Evolutionary conservation across 1,140 invertebrate genomes (phyloP).

Genomic region (Harlomillsia oculata): DNA sequence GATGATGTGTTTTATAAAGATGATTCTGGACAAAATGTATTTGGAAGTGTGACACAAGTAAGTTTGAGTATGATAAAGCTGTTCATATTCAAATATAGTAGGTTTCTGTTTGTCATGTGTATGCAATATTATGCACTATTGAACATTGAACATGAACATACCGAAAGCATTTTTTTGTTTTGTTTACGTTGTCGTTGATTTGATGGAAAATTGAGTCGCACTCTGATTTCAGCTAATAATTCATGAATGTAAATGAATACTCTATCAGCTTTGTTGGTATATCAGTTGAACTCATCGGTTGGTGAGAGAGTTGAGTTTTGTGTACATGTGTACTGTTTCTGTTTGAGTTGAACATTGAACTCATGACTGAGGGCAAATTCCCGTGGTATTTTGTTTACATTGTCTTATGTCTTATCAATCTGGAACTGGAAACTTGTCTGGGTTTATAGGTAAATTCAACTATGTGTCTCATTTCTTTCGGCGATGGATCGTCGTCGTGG

Average conservation of each 20-base stretch:
- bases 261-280: no score
- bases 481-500: constrained; percentile 24
- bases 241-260: no score
- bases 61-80: background rate
- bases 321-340: no score
- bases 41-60: constrained; percentile 25
- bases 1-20: constrained; percentile 29
- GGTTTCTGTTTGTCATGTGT: background rate
- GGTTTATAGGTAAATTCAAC: background rate
- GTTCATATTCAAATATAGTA: background rate
- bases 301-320: no score
- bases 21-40: constrained; percentile 17
- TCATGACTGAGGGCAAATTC: no score
- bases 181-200: no score
- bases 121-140: background rate
- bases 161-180: background rate
- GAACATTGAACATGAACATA: background rate
- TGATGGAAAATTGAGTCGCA: no score
- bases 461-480: constrained; percentile 20
- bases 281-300: no score
- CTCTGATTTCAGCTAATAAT: no score
- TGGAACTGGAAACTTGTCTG: background rate
- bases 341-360: no score
- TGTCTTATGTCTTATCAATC: background rate
- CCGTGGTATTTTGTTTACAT: no score